Percentiles rank a stretch among this genome's conserved stretches.
These are phyloP conservation scores for Pitta sordida DNA, from an alignment of 2,113 vertebrate species.

Conservation along the genomic window DNA sequence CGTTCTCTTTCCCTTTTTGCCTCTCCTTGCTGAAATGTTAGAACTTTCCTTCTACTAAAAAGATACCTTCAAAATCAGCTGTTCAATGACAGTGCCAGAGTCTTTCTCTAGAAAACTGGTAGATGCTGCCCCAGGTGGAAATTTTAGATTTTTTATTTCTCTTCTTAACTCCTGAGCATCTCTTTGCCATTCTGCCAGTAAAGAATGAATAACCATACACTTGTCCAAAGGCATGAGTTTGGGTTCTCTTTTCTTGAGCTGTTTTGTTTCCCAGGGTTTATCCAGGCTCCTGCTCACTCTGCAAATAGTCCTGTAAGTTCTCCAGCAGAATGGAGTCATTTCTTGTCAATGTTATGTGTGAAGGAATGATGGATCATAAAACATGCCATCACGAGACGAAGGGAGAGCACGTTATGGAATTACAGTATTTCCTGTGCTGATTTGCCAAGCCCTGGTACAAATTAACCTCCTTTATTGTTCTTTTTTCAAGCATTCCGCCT, in stretches of 20 bases:
- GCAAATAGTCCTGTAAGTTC: neutral
- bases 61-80: neutral
- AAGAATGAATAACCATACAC: neutral
- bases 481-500: slow-evolving; percentile 51
- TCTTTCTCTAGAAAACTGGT: neutral
- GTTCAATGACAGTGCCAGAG: accelerated
- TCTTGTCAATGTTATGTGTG: neutral
- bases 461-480: slow-evolving; percentile 62
- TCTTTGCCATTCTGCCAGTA: neutral
- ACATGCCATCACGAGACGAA: neutral
- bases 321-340: neutral
- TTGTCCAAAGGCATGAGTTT: neutral
- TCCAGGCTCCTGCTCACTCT: neutral
- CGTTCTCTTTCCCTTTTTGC: neutral
- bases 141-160: neutral
- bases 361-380: neutral
- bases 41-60: neutral
- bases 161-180: neutral
- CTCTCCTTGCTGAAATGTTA: neutral
- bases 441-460: slow-evolving; percentile 12
- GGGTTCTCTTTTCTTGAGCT: neutral
- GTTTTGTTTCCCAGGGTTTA: neutral
- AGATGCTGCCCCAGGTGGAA: neutral
- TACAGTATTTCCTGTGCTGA: slow-evolving; percentile 32
- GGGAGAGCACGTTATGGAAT: neutral